phyloP scores from a whole-genome alignment of 2,113 vertebrate genomes.

The Pelecanoides urinatrix region DNA sequence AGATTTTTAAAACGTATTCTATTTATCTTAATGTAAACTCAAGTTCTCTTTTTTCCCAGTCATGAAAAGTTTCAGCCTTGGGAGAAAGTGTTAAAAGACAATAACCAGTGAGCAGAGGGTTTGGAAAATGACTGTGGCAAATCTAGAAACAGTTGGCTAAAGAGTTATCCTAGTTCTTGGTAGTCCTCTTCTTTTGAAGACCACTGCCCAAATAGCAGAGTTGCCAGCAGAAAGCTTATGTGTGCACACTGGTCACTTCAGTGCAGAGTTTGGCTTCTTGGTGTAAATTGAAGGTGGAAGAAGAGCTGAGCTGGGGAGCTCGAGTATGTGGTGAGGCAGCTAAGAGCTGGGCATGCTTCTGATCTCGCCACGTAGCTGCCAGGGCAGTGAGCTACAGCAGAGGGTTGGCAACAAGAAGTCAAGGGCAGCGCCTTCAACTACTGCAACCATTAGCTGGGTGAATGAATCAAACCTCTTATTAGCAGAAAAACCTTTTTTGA shows the following conservation, averaged over 20 bases:
- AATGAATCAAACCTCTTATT: neutral
- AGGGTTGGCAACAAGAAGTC: neutral
- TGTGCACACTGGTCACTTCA: neutral
- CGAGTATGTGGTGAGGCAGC: neutral
- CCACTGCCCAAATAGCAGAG: neutral
- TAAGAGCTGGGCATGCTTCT: neutral
- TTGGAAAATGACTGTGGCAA: neutral
- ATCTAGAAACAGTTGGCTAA: neutral
- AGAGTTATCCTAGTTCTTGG: neutral
- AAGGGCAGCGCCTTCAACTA: neutral
- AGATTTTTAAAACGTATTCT: neutral
- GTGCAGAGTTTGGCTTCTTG: neutral
- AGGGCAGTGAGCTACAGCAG: neutral
- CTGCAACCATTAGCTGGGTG: neutral
- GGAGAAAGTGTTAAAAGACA: neutral
- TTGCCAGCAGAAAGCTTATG: neutral
- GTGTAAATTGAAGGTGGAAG: neutral
- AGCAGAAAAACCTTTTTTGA: neutral
- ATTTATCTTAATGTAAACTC: neutral
- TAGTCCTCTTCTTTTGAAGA: neutral
- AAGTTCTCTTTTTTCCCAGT: neutral
- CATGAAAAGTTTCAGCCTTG: neutral
- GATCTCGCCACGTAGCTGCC: fast-evolving
- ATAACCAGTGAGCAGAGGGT: neutral
- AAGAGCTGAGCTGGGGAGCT: neutral